Evolutionary conservation across 1,140 invertebrate species (phyloP).

Genomic region (Tetramorium simillimum): DNA sequence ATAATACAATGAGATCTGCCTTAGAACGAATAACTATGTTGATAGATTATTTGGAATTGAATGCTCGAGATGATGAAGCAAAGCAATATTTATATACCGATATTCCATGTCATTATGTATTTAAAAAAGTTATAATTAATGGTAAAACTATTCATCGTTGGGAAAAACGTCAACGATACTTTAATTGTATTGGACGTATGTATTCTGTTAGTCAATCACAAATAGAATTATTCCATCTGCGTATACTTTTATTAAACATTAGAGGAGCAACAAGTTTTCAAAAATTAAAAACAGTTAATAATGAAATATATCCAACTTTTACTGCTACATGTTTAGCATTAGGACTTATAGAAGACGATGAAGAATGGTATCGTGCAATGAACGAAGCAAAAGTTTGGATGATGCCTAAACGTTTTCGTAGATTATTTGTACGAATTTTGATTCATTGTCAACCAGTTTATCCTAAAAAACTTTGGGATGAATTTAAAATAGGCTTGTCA

Average conservation of each 20-base stretch:
- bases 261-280: constrained; percentile 7
- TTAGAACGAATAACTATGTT: no score
- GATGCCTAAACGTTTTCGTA: constrained; percentile 24
- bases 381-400: constrained; percentile 31
- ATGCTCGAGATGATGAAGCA: no score
- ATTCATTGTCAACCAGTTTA: constrained; percentile 33
- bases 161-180: background rate
- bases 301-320: background rate
- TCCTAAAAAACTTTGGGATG: background rate
- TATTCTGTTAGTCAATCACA: background rate
- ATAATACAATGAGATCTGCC: no score
- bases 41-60: no score
- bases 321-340: constrained; percentile 19
- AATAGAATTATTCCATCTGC: constrained; percentile 7
- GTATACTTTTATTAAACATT: constrained; percentile 21
- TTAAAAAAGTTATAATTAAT: no score
- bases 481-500: background rate
- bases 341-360: constrained; percentile 4
- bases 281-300: constrained; percentile 18
- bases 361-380: constrained; percentile 26
- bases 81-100: no score
- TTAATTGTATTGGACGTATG: constrained; percentile 11
- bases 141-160: no score
- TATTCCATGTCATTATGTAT: no score
- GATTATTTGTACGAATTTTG: constrained; percentile 12